phyloP scores from a whole-genome alignment of 64 coral and sea anemone genomes.

The Montipora efflorescens region DNA sequence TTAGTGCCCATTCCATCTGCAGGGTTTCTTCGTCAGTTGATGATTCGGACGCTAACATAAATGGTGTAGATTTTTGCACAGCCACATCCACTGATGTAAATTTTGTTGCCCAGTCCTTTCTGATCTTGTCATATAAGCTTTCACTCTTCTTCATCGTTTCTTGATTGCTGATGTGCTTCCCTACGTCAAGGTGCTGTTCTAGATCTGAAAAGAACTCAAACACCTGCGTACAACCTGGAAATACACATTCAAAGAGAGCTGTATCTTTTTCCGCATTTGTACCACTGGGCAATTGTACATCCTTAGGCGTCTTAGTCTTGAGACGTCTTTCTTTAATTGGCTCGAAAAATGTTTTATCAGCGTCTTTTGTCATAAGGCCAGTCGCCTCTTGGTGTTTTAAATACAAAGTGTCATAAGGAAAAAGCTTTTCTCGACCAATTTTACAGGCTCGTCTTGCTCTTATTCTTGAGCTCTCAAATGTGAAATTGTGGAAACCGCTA shows the following conservation, averaged over 20 bases:
- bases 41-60: constrained; percentile 3
- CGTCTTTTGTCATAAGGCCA: constrained; percentile 28
- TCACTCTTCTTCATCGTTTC: background rate
- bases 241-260: constrained; percentile 19
- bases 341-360: constrained; percentile 2
- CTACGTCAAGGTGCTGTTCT: constrained; percentile 62
- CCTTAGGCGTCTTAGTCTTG: background rate
- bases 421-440: constrained; percentile 56
- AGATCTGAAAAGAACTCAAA: constrained; percentile 35
- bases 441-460: constrained; percentile 22
- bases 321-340: constrained; percentile 23
- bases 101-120: constrained; percentile 64
- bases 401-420: constrained; percentile 50
- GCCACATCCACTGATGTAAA: constrained; percentile 54
- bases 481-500: constrained; percentile 61
- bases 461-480: constrained; percentile 27
- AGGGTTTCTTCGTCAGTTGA: background rate
- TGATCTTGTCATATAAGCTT: constrained; percentile 10
- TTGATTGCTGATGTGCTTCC: constrained; percentile 23
- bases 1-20: constrained; percentile 54
- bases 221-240: constrained; percentile 29
- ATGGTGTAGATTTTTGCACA: background rate
- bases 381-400: constrained; percentile 63
- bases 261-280: too few species aligned
- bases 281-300: too few species aligned